phyloP scores from a whole-genome alignment of 2,797 vertebrate species.

The Megaceryle alcyon region DNA sequence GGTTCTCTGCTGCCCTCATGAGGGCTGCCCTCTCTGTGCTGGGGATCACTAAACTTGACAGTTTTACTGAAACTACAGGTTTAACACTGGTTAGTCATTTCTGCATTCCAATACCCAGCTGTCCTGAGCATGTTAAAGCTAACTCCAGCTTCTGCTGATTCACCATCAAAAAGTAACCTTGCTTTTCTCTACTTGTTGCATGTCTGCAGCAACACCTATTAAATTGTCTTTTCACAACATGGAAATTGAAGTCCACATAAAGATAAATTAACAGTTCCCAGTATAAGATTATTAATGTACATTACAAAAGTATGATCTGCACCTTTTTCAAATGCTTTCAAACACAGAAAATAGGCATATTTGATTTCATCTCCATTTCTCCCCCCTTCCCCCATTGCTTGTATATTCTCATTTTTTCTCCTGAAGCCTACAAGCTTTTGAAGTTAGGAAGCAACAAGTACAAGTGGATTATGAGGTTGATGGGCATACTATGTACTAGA shows the following conservation, averaged over 20 bases:
- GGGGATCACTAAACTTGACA: background rate
- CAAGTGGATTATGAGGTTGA: background rate
- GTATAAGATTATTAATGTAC: background rate
- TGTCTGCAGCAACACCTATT: background rate
- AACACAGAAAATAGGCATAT: background rate
- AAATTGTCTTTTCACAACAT: background rate
- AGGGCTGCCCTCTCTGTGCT: background rate
- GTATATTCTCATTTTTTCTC: background rate
- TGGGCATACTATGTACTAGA: background rate
- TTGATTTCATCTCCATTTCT: background rate
- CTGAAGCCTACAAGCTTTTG: background rate
- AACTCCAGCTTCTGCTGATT: background rate
- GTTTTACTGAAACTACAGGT: background rate
- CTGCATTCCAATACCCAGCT: background rate
- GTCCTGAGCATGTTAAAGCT: background rate
- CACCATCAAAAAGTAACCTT: background rate
- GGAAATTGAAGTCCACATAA: background rate
- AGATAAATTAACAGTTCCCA: background rate
- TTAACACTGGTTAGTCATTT: background rate
- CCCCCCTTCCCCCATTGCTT: background rate
- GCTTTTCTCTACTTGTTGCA: background rate
- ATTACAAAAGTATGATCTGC: background rate
- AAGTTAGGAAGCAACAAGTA: background rate
- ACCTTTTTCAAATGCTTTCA: background rate
- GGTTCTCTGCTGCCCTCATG: background rate